Conservation (phyloP, 2,797 vertebrate species). For the Ficedula albicollis region DNA sequence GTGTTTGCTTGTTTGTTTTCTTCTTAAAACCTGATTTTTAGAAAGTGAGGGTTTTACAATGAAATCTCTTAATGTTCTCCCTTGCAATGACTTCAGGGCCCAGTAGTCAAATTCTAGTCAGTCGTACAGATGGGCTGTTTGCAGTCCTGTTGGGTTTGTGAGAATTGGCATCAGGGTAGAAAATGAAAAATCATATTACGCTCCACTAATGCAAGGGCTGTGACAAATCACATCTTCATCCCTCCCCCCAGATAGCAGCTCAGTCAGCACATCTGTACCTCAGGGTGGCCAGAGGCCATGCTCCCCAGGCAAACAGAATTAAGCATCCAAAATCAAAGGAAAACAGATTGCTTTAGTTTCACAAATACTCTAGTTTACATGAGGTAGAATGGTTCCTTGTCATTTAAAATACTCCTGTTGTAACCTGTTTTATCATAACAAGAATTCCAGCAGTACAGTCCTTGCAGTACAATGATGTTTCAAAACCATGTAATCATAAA, state of each 20-base stretch:
- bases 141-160: background rate
- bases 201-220: background rate
- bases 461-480: background rate
- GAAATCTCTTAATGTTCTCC: background rate
- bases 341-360: background rate
- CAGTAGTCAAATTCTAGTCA: background rate
- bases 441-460: background rate
- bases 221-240: background rate
- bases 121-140: background rate
- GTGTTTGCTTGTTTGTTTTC: background rate
- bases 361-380: background rate
- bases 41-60: background rate
- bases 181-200: background rate
- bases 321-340: background rate
- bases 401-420: background rate
- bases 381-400: background rate
- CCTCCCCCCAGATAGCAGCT: background rate
- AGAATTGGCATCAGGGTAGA: background rate
- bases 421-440: background rate
- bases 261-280: background rate
- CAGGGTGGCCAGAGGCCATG: background rate
- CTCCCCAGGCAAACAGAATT: background rate
- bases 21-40: background rate
- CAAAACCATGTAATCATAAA: background rate
- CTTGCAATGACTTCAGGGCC: background rate